Evolutionary conservation across 2,888 invertebrate genomes (phyloP).

Genomic region (Diaperis boleti): DNA sequence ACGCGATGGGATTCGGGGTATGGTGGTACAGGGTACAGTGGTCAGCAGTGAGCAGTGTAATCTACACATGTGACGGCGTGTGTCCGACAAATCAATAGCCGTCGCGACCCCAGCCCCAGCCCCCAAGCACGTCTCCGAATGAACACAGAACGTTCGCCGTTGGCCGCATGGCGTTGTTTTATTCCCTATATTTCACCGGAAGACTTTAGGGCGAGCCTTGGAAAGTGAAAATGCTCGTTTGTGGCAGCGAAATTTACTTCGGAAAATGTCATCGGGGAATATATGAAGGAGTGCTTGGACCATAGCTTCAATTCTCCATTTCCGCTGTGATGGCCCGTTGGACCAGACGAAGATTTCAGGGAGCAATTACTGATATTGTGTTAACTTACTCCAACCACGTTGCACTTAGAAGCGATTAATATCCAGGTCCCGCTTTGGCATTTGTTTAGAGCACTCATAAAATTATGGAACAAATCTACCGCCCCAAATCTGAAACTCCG

Average conservation of each 20-base stretch:
- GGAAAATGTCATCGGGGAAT: slow-evolving; percentile 47
- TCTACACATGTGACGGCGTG: slow-evolving; percentile 62
- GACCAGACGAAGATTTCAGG: slow-evolving; percentile 35
- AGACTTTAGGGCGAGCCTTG: slow-evolving; percentile 54
- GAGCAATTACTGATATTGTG: slow-evolving; percentile 3
- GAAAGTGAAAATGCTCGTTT: slow-evolving; percentile 63
- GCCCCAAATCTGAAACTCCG: too few species aligned
- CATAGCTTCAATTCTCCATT: slow-evolving; percentile 31
- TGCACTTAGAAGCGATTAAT: background rate
- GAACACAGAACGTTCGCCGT: slow-evolving; percentile 48
- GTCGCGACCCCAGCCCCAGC: slow-evolving; percentile 58
- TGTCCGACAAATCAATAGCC: slow-evolving; percentile 65
- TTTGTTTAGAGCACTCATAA: too few species aligned
- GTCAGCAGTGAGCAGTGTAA: slow-evolving; percentile 54
- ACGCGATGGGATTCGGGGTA: slow-evolving; percentile 35
- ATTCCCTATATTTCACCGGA: slow-evolving; percentile 61
- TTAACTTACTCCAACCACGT: background rate
- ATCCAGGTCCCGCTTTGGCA: background rate
- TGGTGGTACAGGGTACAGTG: slow-evolving; percentile 30
- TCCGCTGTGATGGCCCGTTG: slow-evolving; percentile 13
- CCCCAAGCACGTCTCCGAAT: slow-evolving; percentile 49
- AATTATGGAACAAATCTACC: too few species aligned
- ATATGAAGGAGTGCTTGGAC: slow-evolving; percentile 39
- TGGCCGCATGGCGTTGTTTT: slow-evolving; percentile 59
- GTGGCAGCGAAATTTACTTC: slow-evolving; percentile 50